Percentiles rank a stretch among this genome's conserved stretches.
Conservation (phyloP, 2,888 invertebrate genomes). For the Ophonus ardosiacus region DNA sequence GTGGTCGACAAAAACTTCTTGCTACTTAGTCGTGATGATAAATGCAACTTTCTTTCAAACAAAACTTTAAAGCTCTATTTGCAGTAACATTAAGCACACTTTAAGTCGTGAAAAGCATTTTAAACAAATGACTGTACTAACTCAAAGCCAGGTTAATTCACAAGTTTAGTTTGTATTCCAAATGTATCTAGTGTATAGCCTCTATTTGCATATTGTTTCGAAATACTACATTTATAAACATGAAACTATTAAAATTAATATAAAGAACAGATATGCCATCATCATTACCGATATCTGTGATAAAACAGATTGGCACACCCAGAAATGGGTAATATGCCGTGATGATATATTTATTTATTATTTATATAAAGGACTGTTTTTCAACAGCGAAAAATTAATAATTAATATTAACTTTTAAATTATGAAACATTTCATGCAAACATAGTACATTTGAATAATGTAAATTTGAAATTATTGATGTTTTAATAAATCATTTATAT, state of each 20-base stretch:
- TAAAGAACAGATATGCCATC: no score
- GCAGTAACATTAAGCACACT: constrained; percentile 39
- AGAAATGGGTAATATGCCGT: no score
- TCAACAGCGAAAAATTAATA: no score
- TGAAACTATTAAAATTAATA: not conserved
- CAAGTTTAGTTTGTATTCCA: constrained; percentile 40
- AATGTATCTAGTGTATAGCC: constrained; percentile 22
- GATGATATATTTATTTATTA: no score
- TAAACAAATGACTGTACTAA: constrained; percentile 45
- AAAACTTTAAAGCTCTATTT: constrained; percentile 37
- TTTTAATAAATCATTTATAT: no score
- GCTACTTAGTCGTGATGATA: constrained; percentile 28
- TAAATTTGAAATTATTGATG: no score
- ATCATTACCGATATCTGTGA: no score
- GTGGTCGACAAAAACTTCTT: constrained; percentile 13
- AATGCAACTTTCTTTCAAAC: constrained; percentile 44
- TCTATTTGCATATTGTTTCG: constrained; percentile 26
- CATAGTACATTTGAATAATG: no score
- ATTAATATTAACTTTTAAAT: no score
- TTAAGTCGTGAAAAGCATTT: constrained; percentile 29
- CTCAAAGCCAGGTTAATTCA: constrained; percentile 42
- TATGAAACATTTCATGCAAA: no score
- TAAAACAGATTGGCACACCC: no score
- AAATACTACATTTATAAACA: not conserved
- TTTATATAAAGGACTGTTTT: no score